Evolutionary conservation across 2,113 vertebrate species (phyloP), one percentile per base, ranked within the genome.

Genomic region (Mesocricetus auratus): DNA sequence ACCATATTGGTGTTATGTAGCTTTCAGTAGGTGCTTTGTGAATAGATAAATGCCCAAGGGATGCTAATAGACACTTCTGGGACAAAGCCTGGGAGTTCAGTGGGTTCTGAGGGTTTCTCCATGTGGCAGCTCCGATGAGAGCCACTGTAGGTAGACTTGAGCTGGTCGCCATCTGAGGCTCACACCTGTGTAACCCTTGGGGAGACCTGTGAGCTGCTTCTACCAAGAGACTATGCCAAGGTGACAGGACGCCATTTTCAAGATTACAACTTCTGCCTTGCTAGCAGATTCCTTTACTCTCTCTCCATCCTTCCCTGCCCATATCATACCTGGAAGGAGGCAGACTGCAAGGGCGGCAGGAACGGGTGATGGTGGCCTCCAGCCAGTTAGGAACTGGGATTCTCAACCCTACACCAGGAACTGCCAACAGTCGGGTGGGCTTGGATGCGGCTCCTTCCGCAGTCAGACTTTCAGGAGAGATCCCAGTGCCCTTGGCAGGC

Each of bases 11-110:
- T 92, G 13, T 82, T 60, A 33, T 22, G 24, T 71, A 60, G 66
- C 56, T 68, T 78, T 97, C 12, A 69, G 47, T 29, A 83, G 96
- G 53, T 64, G 15, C 62, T 87, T 90, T 22, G 9, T 87, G 45
- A 79, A 60, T 26, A 79, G 64, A 33, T 69, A 53, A 45, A 45
- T 83, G 42, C 86, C 45, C 66, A 47, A 50, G 68, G 16, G 66
- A 85, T 79, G 58, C 47, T 83, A 21, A 66, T 26, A 74, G 33
- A 77, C 16, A 75, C 64, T 74, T 47, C 77, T 68, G 13, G 36
- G 77, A 50, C 33, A 13, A 19, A 42, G 60, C 47, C 60, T 22
- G 33, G 66, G 69, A 79, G 86, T 39, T 60, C 78, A 33, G 62
- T 13, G 66, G 64, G 8, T 66, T 89, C 83, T 77, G 73, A 68